Base-by-base conservation (phyloP, 2,113 vertebrate species). In the Boleophthalmus pectinirostris region DNA sequence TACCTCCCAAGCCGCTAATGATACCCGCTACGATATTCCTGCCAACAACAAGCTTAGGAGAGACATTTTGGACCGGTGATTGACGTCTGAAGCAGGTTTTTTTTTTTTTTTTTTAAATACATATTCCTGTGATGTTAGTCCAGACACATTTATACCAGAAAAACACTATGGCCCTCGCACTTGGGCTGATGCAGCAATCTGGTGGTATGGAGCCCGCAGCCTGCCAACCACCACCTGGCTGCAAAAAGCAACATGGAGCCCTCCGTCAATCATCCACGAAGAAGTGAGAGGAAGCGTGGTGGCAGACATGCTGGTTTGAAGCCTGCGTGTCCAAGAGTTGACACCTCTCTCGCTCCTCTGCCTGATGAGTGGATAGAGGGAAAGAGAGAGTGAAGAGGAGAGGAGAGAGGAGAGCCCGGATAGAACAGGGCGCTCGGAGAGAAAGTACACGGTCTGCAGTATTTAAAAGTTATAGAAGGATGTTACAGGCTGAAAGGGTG, bases 201-300 rank as follows among this genome's bases (percentile, higher is more conserved):
- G 87, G 86, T 83, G 86, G 78, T 79, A 80, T 73, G 82, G 47
- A 81, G 75, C 73, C 78, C 72, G 82, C 79, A 78, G 81, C 74
- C 82, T 89, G 89, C 88, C 88, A 92, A 87, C 89, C 91, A 84
- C 89, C 91, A 91, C 85, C 89, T 92, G 89, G 88, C 80, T 80
- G 77, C 68, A 82, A 86, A 58, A 84, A 51, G 78, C 86, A 86
- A 83, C 81, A 87, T 88, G 81, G 80, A 77, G 73, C 86, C 75
- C 81, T 80, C 88, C 86, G 86, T 92, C 90, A 89, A 85, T 91
- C 91, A 90, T 74, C 56, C 70, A 70, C 73, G 83, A 79, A 64
- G 84, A 82, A 82, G 81, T 82, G 89, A 86, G 81, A 74, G 82
- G 83, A 84, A 84, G 83, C 51, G 47, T 56, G 75, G 53, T 66